phyloP scores from a whole-genome alignment of 2,797 vertebrate species.

The Brotula barbata region DNA sequence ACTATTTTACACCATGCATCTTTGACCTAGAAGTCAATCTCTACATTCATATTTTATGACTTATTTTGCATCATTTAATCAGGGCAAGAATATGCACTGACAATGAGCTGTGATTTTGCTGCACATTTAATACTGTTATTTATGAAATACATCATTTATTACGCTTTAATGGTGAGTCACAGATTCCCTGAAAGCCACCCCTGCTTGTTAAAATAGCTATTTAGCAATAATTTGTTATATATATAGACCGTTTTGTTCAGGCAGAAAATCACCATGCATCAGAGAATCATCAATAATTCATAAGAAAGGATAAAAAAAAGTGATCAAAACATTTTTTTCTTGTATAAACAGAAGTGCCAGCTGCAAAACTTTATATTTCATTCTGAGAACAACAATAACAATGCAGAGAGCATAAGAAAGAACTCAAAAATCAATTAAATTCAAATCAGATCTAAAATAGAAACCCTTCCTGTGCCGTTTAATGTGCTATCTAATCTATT shows the following conservation, averaged over 20 bases:
- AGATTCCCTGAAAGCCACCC: constrained; percentile 15
- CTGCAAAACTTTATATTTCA: constrained; percentile 9
- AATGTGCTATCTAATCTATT: too few species aligned
- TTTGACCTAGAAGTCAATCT: neutral
- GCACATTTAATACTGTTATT: constrained; percentile 5
- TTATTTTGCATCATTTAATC: constrained; percentile 32
- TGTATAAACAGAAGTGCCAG: too few species aligned
- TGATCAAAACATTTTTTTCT: too few species aligned
- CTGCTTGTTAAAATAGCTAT: constrained; percentile 1
- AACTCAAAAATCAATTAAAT: constrained; percentile 13
- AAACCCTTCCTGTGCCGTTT: neutral
- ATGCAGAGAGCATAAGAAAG: constrained; percentile 2
- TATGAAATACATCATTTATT: constrained; percentile 19
- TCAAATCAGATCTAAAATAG: neutral
- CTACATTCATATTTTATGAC: neutral
- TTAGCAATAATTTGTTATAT: constrained; percentile 19
- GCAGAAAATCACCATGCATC: constrained; percentile 12
- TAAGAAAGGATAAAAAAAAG: constrained; percentile 25
- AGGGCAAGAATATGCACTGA: constrained; percentile 18
- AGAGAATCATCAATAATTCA: constrained; percentile 29
- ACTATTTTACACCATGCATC: neutral
- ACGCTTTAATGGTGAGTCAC: constrained; percentile 12
- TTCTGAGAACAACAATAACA: constrained; percentile 2
- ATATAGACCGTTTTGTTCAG: constrained; percentile 9
- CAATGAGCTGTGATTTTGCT: constrained; percentile 5